These are phyloP conservation scores for Luffia ferchaultella DNA, from an alignment of 2,888 invertebrate genomes.

Conservation along the genomic window DNA sequence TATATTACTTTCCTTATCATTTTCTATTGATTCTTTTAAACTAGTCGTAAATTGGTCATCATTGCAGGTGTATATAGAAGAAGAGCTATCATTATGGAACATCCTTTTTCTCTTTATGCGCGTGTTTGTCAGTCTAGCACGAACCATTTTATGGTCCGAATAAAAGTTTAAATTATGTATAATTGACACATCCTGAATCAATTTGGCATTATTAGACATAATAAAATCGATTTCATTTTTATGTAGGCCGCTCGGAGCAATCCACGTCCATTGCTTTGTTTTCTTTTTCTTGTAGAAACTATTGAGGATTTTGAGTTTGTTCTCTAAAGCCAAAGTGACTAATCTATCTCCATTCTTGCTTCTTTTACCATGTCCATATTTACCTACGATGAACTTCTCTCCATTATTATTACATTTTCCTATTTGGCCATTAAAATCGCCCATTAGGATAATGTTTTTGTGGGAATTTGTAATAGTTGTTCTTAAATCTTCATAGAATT, in stretches of 20 bases:
- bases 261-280: neutral
- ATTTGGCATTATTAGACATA: neutral
- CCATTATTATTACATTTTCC: conserved; percentile 1
- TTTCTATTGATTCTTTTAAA: neutral
- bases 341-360: conserved; percentile 1
- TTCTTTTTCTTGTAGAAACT: no score
- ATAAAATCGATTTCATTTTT: neutral
- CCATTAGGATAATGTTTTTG: no score
- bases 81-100: neutral
- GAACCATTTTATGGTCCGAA: conserved; percentile 1
- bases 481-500: no score
- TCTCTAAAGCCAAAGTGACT: conserved; percentile 1
- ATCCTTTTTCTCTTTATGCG: neutral
- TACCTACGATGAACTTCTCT: neutral
- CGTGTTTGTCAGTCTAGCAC: neutral
- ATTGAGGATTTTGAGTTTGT: neutral
- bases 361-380: neutral
- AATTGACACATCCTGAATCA: neutral
- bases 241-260: neutral
- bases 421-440: no score
- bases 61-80: neutral
- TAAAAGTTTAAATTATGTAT: neutral
- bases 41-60: neutral
- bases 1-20: neutral
- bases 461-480: neutral